Conservation (phyloP, 2,113 vertebrate species). For the Theristicus caerulescens region DNA sequence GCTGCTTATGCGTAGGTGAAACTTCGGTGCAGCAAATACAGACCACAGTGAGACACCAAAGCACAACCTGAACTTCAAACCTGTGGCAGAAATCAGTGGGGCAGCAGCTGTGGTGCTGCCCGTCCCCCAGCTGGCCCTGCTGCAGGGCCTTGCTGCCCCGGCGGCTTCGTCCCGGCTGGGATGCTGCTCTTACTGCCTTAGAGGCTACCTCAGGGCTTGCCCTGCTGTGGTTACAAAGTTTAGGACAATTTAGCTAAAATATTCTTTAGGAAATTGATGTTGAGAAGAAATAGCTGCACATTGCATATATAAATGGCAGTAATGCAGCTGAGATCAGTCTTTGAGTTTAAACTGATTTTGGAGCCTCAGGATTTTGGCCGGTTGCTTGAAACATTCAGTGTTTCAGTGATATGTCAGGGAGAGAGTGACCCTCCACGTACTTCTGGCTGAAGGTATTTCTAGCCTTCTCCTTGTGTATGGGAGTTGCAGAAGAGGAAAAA, state of each 20-base stretch:
- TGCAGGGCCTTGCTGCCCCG: background rate
- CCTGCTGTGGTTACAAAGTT: background rate
- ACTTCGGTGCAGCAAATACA: background rate
- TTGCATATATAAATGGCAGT: background rate
- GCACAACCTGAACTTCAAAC: background rate
- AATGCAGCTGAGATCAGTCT: background rate
- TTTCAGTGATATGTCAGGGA: background rate
- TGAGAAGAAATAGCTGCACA: background rate
- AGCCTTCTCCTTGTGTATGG: background rate
- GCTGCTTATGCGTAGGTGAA: background rate
- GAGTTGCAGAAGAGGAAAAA: background rate
- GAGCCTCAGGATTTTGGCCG: background rate
- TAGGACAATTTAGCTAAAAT: background rate
- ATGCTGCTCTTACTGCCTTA: background rate
- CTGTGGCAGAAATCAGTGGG: background rate
- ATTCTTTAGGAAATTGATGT: background rate
- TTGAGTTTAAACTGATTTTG: background rate
- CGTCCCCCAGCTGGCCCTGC: background rate
- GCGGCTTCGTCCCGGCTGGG: background rate
- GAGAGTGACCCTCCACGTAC: background rate
- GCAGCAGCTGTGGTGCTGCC: fast-evolving
- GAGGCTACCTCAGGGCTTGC: background rate
- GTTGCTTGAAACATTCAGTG: background rate
- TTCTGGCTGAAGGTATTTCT: background rate
- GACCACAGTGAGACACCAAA: fast-evolving